Conservation (phyloP, 2,113 vertebrate species). For the Neotragus pygmaeus region DNA sequence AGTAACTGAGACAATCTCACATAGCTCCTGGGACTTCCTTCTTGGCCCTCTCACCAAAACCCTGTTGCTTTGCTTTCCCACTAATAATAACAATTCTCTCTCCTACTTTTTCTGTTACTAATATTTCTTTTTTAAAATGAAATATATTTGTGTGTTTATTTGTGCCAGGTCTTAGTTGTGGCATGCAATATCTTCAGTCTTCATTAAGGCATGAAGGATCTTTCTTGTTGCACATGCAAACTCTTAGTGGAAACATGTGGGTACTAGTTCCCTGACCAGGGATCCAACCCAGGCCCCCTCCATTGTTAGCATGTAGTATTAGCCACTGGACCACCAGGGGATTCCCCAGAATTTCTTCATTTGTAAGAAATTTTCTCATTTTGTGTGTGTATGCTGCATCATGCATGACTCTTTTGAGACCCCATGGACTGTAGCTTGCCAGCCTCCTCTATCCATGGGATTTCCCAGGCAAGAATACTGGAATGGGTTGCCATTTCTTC, state of each 20-base stretch:
- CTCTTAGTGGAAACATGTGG: not conserved
- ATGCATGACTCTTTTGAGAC: not conserved
- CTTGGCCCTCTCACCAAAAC: not conserved
- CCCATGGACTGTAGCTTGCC: not conserved
- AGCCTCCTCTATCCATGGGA: not conserved
- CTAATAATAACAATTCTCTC: not conserved
- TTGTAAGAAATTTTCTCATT: not conserved
- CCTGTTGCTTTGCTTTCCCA: not conserved
- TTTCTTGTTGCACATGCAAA: not conserved
- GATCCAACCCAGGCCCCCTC: not conserved
- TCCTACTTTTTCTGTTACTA: slow-evolving; percentile 1
- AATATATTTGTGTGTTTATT: not conserved
- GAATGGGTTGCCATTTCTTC: not conserved
- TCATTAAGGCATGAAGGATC: not conserved
- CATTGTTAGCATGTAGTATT: not conserved
- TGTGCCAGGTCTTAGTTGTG: not conserved
- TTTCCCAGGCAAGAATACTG: not conserved
- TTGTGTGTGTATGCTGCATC: not conserved
- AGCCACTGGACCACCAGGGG: not conserved
- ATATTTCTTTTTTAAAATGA: not conserved
- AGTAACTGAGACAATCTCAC: not conserved
- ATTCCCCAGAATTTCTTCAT: not conserved
- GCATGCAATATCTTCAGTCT: not conserved
- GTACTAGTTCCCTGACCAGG: not conserved
- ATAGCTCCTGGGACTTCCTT: not conserved